Percentiles rank a stretch among this genome's conserved stretches.
Evolutionary conservation across 1,140 invertebrate genomes (phyloP).

Genomic region (Phthorimaea operculella): DNA sequence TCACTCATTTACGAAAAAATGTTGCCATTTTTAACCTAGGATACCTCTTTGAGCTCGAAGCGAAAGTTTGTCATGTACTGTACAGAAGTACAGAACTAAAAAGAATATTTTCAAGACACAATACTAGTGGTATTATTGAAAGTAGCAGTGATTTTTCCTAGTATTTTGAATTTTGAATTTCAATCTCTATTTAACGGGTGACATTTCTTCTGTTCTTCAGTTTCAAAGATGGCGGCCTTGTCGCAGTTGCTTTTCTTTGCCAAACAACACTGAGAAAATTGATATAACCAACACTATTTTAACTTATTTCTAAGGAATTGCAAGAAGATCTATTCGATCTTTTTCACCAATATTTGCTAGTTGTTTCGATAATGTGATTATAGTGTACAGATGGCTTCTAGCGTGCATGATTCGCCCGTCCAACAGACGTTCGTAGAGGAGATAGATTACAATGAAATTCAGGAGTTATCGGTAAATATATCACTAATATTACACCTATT

Average conservation of each 20-base stretch:
- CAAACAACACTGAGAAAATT: constrained; percentile 63
- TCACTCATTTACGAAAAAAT: too few species aligned
- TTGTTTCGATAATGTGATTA: constrained; percentile 64
- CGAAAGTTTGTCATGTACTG: too few species aligned
- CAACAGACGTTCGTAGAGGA: constrained; percentile 66
- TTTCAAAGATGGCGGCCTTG: constrained; percentile 65
- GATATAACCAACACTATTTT: constrained; percentile 53
- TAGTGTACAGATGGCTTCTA: constrained; percentile 64
- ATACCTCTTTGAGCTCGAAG: too few species aligned
- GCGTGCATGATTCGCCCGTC: constrained; percentile 59
- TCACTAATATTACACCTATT: constrained; percentile 10
- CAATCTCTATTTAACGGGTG: constrained; percentile 6
- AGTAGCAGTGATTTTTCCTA: too few species aligned
- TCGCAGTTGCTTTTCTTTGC: constrained; percentile 65
- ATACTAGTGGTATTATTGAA: too few species aligned
- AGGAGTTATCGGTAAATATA: constrained; percentile 60
- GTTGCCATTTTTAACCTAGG: too few species aligned
- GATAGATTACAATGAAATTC: constrained; percentile 67
- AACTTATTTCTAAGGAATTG: constrained; percentile 40
- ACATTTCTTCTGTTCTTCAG: constrained; percentile 52
- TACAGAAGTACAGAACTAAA: too few species aligned
- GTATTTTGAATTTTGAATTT: too few species aligned
- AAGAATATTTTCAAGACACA: too few species aligned
- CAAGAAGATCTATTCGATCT: constrained; percentile 25
- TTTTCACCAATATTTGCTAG: constrained; percentile 30